Percentiles rank a stretch among this genome's conserved stretches.
phyloP scores from a whole-genome alignment of 2,113 vertebrate species.

The Hippocampus mohnikei region DNA sequence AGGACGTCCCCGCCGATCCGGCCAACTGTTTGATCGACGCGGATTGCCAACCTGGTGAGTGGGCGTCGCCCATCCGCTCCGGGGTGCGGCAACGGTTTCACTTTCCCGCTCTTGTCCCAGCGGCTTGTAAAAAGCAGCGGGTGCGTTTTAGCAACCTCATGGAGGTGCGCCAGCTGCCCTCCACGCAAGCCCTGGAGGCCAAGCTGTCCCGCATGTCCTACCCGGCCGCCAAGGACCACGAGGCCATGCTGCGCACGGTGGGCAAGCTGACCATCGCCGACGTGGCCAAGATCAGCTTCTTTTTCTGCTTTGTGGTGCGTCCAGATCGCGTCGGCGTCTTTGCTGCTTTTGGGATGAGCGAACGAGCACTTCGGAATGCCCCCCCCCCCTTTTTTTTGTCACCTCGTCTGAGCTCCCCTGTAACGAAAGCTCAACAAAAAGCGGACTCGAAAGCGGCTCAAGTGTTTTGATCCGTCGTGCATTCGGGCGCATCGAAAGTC shows the following conservation, averaged over 20 bases:
- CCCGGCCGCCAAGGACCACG: conserved; percentile 84
- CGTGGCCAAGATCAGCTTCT: conserved; percentile 97
- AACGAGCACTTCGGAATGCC: no score
- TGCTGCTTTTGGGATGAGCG: no score
- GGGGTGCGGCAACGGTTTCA: no score
- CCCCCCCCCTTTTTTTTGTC: no score
- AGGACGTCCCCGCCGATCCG: conserved; percentile 83
- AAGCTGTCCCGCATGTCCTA: conserved; percentile 95
- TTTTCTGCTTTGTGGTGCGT: conserved; percentile 96
- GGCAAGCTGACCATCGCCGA: conserved; percentile 88
- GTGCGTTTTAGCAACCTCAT: conserved; percentile 95
- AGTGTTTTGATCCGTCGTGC: no score
- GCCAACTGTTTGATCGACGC: conserved; percentile 55
- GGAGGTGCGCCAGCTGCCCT: conserved; percentile 94
- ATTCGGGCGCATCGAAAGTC: no score
- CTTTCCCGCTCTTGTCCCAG: background rate
- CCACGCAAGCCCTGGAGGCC: conserved; percentile 91
- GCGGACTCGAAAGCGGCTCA: no score
- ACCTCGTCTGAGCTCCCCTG: no score
- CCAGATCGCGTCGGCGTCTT: background rate
- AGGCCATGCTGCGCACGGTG: conserved; percentile 82
- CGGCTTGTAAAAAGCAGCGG: conserved; percentile 84
- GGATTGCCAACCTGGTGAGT: conserved; percentile 83
- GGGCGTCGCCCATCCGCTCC: background rate
- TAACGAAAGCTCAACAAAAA: no score